A percentile compares a stretch with the other conserved stretches of the same genome.
phyloP scores from a whole-genome alignment of 2,888 invertebrate genomes.

The Lamproptera curius region DNA sequence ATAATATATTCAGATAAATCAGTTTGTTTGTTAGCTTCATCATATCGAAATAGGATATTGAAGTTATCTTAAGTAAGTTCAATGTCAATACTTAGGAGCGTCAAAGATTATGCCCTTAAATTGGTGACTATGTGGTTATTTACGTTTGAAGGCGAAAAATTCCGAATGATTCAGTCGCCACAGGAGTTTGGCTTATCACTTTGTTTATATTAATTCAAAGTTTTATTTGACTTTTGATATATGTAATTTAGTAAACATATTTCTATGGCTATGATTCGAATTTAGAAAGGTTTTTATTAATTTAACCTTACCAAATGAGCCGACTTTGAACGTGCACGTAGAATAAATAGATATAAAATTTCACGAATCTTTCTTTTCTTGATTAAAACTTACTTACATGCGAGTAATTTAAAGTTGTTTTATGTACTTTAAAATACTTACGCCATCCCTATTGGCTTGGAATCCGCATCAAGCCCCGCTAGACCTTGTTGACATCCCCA shows the following conservation, averaged over 20 bases:
- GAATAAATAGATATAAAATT: background rate
- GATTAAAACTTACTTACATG: background rate
- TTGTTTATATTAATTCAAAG: no score
- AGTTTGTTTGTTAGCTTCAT: no score
- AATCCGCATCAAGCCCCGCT: background rate
- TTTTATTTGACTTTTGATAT: no score
- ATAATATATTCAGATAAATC: no score
- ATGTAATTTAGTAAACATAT: no score
- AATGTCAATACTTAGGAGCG: no score
- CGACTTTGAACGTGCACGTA: background rate
- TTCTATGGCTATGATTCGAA: background rate
- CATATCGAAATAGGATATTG: no score
- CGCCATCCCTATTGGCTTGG: background rate
- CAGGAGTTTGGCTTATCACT: background rate
- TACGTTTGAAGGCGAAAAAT: no score
- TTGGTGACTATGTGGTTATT: no score
- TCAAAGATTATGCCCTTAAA: no score
- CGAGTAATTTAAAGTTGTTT: background rate
- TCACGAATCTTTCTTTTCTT: background rate
- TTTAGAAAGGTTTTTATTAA: background rate
- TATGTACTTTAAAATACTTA: background rate
- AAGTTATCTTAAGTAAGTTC: no score
- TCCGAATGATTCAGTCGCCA: no score
- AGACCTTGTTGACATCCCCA: constrained; percentile 16
- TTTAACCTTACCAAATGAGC: background rate